phyloP scores from a whole-genome alignment of 2,113 vertebrate species.

The Saguinus midas region DNA sequence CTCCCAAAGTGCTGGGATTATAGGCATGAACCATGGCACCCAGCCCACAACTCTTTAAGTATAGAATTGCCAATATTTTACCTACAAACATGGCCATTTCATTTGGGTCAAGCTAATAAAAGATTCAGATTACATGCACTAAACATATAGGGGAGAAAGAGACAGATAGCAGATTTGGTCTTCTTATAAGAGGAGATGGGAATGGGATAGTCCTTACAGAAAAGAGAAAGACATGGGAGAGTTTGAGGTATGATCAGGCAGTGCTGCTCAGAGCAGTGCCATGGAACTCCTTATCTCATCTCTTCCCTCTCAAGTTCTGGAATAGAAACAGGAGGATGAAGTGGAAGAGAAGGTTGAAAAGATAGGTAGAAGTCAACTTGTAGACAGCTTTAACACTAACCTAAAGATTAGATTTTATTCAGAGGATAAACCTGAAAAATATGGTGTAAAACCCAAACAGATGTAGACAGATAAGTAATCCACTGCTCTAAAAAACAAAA shows the following conservation, averaged over 20 bases:
- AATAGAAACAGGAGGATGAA: not conserved
- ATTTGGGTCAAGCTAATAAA: conserved; percentile 35
- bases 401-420: not conserved
- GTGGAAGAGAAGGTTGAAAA: not conserved
- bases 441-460: not conserved
- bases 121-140: not conserved
- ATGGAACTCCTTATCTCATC: not conserved
- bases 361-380: not conserved
- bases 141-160: not conserved
- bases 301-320: not conserved
- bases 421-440: not conserved
- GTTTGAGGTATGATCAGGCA: not conserved
- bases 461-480: not conserved
- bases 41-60: not conserved
- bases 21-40: too few species aligned
- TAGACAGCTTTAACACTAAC: not conserved
- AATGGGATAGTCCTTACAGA: not conserved
- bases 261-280: not conserved
- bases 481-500: not conserved
- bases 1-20: too few species aligned
- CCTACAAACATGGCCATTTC: not conserved
- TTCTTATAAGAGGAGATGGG: not conserved
- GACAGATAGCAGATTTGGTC: not conserved
- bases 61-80: not conserved
- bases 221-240: not conserved